Evolutionary conservation across 2,888 invertebrate genomes (phyloP).

Genomic region (Eulithis prunata): DNA sequence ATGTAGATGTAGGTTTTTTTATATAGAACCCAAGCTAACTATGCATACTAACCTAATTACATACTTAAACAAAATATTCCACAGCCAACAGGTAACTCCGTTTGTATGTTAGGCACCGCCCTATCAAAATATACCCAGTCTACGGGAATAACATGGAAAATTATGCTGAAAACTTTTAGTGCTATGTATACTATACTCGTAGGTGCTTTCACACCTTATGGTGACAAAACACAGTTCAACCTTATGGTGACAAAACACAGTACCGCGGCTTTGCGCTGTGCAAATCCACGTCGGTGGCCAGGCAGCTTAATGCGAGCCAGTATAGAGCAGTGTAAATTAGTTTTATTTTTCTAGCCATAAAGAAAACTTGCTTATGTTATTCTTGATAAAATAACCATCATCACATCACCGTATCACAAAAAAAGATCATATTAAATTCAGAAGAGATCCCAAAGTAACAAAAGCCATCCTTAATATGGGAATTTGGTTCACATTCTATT

Average conservation of each 20-base stretch:
- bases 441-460: constrained; percentile 24
- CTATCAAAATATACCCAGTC: too few species aligned
- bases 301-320: too few species aligned
- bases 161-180: too few species aligned
- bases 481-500: constrained; percentile 44
- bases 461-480: constrained; percentile 34
- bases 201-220: too few species aligned
- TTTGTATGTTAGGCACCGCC: background rate
- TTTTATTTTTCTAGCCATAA: too few species aligned
- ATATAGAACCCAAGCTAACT: constrained; percentile 9
- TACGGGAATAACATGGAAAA: too few species aligned
- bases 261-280: too few species aligned
- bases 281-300: too few species aligned
- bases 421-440: constrained; percentile 14
- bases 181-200: too few species aligned
- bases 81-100: background rate
- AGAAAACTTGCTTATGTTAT: background rate
- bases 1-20: constrained; percentile 53
- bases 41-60: constrained; percentile 3
- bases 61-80: background rate
- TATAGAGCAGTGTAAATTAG: too few species aligned
- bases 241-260: too few species aligned
- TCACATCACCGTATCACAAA: constrained; percentile 13
- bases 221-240: too few species aligned
- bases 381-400: background rate